Percentiles rank a stretch among this genome's conserved stretches.
Evolutionary conservation across 2,888 invertebrate genomes (phyloP).

Genomic region (Yponomeuta plumbellus): DNA sequence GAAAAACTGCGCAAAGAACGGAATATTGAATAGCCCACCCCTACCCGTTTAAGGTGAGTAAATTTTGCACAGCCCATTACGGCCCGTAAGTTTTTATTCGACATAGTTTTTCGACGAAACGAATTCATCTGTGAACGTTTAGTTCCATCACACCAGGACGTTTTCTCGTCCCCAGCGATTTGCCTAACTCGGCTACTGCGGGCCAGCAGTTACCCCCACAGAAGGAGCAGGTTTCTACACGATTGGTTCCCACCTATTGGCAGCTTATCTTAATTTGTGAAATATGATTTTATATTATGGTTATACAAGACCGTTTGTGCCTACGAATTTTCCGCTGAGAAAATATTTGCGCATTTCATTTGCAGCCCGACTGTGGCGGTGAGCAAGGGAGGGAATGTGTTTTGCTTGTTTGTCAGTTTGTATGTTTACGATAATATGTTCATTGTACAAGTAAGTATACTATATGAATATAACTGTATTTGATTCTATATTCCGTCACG

Average conservation of each 20-base stretch:
- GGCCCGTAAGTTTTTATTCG: conserved; percentile 34
- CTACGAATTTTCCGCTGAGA: neutral
- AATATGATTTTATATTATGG: conserved; percentile 29
- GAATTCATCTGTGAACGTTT: conserved; percentile 22
- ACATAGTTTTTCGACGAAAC: conserved; percentile 34
- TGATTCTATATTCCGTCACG: too few species aligned
- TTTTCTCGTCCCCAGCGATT: neutral
- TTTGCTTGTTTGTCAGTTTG: too few species aligned
- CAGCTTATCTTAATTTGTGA: conserved; percentile 44
- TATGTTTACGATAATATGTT: too few species aligned
- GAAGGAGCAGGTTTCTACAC: conserved; percentile 37
- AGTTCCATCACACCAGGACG: neutral
- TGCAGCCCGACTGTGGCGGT: neutral
- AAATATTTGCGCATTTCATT: neutral
- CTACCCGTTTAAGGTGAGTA: neutral
- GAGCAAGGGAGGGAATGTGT: too few species aligned
- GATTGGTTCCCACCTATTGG: conserved; percentile 48
- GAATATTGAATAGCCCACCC: neutral
- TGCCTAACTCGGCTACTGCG: neutral
- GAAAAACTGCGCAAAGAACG: neutral
- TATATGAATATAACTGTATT: too few species aligned
- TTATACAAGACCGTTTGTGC: neutral
- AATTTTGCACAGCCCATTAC: neutral
- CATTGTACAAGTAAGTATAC: too few species aligned
- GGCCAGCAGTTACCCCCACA: neutral